Evolutionary conservation across 2,797 vertebrate genomes (phyloP).

Genomic region (Tolypeutes matacus): DNA sequence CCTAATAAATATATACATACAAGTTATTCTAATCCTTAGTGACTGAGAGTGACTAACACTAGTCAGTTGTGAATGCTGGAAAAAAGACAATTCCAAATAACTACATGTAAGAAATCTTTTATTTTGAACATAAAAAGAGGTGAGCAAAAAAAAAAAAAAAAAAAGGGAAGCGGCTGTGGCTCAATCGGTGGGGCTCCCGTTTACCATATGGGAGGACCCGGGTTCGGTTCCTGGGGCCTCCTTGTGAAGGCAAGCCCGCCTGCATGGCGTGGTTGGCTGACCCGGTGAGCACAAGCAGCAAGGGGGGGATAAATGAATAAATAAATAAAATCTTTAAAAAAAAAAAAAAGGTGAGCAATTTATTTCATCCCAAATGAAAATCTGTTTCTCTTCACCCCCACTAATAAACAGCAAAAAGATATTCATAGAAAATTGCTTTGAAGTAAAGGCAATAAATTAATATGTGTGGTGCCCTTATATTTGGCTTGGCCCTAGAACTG

Average conservation of each 20-base stretch:
- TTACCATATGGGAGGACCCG: too few species aligned
- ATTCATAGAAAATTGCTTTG: background rate
- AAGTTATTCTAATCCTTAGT: background rate
- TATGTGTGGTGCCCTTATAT: background rate
- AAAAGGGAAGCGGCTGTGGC: too few species aligned
- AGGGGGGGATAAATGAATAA: too few species aligned
- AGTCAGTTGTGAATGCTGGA: background rate
- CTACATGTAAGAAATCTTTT: background rate
- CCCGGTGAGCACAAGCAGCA: too few species aligned
- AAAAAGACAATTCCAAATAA: background rate
- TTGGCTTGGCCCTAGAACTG: background rate
- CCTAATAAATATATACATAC: background rate
- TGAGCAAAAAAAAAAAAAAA: too few species aligned
- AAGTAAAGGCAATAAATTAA: background rate
- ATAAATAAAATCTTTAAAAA: too few species aligned
- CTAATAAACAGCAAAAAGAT: background rate
- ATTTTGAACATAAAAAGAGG: background rate
- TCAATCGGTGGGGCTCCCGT: too few species aligned
- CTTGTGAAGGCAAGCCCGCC: too few species aligned
- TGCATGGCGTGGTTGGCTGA: too few species aligned
- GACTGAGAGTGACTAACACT: too few species aligned
- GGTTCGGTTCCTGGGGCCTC: too few species aligned
- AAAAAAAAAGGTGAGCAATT: background rate
- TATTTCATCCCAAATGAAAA: slow-evolving; percentile 10
- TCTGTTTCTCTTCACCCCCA: slow-evolving; percentile 1